Evolutionary conservation across 2,797 vertebrate species (phyloP).

Genomic region (Octomys mimax): DNA sequence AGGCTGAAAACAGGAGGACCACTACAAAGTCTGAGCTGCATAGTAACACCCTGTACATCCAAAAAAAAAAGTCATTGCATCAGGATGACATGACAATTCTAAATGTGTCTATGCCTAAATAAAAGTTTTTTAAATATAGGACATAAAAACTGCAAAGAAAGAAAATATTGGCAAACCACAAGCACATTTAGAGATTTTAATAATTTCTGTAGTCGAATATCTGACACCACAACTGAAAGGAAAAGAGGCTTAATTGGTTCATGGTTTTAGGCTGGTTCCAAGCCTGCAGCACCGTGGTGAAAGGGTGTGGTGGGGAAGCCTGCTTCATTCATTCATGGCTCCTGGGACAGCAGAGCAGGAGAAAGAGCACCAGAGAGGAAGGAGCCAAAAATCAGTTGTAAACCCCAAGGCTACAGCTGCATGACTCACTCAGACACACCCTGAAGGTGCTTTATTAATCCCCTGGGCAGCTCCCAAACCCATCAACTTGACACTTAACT

Average conservation of each 20-base stretch:
- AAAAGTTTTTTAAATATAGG: neutral
- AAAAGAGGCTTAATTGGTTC: neutral
- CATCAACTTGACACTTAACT: neutral
- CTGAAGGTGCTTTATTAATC: neutral
- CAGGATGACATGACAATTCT: neutral
- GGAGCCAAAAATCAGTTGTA: neutral
- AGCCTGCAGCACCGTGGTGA: neutral
- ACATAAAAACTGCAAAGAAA: constrained; percentile 11
- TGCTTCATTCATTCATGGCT: neutral
- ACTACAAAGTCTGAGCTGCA: too few species aligned
- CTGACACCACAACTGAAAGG: neutral
- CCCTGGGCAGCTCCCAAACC: neutral
- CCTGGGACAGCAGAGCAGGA: neutral
- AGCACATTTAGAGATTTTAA: neutral
- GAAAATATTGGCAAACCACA: neutral
- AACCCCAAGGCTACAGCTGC: neutral
- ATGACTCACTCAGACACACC: neutral
- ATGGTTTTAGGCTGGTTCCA: neutral
- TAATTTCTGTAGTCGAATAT: neutral
- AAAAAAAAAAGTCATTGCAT: neutral
- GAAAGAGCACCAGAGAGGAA: neutral
- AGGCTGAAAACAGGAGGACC: too few species aligned
- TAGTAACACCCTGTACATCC: too few species aligned
- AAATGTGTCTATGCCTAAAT: neutral
- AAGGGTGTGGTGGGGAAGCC: neutral